Conservation (phyloP, 2,888 invertebrate genomes). For the Cyrtodaria siliqua region DNA sequence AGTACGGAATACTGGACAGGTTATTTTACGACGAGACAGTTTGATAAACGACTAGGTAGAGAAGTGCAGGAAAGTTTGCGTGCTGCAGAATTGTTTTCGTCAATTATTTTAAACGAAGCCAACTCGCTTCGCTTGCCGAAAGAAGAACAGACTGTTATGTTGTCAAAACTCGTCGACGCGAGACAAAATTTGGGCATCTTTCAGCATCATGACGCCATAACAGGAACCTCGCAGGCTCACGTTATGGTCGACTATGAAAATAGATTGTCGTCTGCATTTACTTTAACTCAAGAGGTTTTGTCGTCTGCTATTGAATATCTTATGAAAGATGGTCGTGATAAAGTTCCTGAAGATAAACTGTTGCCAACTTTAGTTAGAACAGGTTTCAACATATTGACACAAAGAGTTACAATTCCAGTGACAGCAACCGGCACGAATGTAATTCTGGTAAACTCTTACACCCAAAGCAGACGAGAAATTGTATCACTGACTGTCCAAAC, state of each 20-base stretch:
- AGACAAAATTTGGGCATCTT: slow-evolving; percentile 95
- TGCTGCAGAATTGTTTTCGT: slow-evolving; percentile 77
- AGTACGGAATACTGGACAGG: slow-evolving; percentile 96
- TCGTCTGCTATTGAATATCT: slow-evolving; percentile 31
- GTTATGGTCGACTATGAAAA: slow-evolving; percentile 95
- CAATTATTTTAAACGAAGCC: slow-evolving; percentile 57
- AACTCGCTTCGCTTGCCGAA: slow-evolving; percentile 1
- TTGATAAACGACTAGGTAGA: slow-evolving; percentile 89
- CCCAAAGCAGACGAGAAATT: slow-evolving; percentile 40
- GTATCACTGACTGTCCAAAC: slow-evolving; percentile 36
- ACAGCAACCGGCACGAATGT: slow-evolving; percentile 29
- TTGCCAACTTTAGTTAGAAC: slow-evolving; percentile 15
- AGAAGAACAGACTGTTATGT: slow-evolving; percentile 17
- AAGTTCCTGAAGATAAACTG: neutral
- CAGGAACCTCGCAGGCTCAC: slow-evolving; percentile 96
- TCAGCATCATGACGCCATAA: slow-evolving; percentile 99
- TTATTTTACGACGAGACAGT: slow-evolving; percentile 93
- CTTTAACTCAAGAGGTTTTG: slow-evolving; percentile 36
- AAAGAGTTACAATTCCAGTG: slow-evolving; percentile 25
- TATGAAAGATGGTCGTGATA: neutral
- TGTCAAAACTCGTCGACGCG: slow-evolving; percentile 86
- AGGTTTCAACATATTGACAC: slow-evolving; percentile 30
- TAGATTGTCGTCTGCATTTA: slow-evolving; percentile 64
- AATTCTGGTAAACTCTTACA: slow-evolving; percentile 50
- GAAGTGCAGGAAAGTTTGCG: slow-evolving; percentile 86